phyloP scores from a whole-genome alignment of 2,113 vertebrate species.

The Petroica traversi region DNA sequence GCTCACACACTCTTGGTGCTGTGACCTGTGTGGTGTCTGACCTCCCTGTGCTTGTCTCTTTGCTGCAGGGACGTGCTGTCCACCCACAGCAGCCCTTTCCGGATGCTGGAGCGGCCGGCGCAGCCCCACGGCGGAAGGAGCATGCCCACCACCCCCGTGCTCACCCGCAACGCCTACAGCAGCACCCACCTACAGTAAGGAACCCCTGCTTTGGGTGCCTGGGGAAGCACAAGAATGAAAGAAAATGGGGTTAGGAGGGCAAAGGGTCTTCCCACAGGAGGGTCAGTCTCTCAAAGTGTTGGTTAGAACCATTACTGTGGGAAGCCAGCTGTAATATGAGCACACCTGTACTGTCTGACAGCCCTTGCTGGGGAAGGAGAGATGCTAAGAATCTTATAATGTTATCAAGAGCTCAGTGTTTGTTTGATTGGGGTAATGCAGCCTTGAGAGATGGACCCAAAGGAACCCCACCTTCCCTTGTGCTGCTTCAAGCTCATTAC shows the following conservation, averaged over 20 bases:
- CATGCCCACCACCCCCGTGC: conserved; percentile 92
- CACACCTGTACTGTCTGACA: background rate
- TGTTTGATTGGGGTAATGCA: background rate
- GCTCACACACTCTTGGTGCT: rapidly evolving
- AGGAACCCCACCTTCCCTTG: background rate
- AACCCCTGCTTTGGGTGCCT: rapidly evolving
- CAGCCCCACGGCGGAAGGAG: conserved; percentile 84
- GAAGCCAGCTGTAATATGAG: background rate
- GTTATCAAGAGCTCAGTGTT: background rate
- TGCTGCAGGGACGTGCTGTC: conserved; percentile 79
- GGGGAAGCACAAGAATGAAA: background rate
- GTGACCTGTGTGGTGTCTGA: background rate
- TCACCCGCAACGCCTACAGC: conserved; percentile 92
- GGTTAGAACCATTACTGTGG: rapidly evolving
- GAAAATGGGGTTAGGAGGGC: background rate
- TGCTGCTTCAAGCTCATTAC: background rate
- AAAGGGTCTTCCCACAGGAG: background rate
- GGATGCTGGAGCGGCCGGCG: conserved; percentile 77
- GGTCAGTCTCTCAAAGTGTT: background rate
- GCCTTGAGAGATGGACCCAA: background rate
- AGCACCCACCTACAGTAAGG: conserved; percentile 92
- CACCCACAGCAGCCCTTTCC: conserved; percentile 86
- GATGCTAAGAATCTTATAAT: background rate
- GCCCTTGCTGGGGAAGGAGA: background rate
- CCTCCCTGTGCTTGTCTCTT: conserved; percentile 29